Percentiles rank a stretch among this genome's conserved stretches.
Evolutionary conservation across 2,113 vertebrate species (phyloP).

Genomic region (Chiloscyllium plagiosum): DNA sequence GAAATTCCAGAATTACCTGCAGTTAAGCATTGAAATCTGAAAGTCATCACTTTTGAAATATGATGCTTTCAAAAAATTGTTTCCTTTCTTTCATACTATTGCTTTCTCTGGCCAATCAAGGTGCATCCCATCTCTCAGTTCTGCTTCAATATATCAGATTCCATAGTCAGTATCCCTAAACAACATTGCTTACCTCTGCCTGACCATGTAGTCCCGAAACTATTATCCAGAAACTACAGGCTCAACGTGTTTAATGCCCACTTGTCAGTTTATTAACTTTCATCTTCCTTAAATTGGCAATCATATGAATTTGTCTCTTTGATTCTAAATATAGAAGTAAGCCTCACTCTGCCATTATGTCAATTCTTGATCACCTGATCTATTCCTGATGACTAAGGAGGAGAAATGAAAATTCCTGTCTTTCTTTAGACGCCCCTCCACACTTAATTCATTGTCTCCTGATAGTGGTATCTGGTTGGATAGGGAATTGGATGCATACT

Average conservation of each 20-base stretch:
- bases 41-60: not conserved
- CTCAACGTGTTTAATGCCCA: not conserved
- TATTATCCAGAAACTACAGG: not conserved
- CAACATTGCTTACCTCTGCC: not conserved
- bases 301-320: not conserved
- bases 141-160: not conserved
- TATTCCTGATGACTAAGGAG: not conserved
- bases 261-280: not conserved
- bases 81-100: not conserved
- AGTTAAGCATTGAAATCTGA: not conserved
- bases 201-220: not conserved
- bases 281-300: not conserved
- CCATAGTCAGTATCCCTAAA: not conserved
- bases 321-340: not conserved
- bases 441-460: not conserved
- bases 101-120: not conserved
- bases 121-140: not conserved
- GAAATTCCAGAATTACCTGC: not conserved
- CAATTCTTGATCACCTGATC: too few relatives aligned
- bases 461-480: not conserved
- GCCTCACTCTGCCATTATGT: not conserved
- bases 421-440: not conserved
- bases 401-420: not conserved
- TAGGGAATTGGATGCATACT: not conserved
- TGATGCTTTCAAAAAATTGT: not conserved